These are phyloP conservation scores for Drosophila tani DNA, from an alignment of 1,140 invertebrate species.

Conservation along the genomic window DNA sequence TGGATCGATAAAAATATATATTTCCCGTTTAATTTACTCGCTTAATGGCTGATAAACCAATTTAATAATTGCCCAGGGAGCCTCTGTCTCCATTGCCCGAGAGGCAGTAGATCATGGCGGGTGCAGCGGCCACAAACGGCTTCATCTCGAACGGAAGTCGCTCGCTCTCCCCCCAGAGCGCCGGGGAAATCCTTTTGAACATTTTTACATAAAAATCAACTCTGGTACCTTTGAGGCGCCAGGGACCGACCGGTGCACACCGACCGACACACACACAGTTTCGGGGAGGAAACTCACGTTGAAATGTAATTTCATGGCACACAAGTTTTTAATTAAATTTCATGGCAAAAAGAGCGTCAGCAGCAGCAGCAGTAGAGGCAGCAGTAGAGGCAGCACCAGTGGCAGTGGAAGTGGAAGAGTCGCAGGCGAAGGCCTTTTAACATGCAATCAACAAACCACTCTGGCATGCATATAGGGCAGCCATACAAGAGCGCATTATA, in stretches of 20 bases:
- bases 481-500: constrained; percentile 58
- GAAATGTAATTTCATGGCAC: constrained; percentile 84
- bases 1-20: constrained; percentile 35
- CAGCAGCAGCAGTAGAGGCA: constrained; percentile 31
- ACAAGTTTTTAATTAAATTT: constrained; percentile 84
- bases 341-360: constrained; percentile 66
- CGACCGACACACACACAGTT: constrained; percentile 24
- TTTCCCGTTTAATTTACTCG: constrained; percentile 49
- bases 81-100: background rate
- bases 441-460: constrained; percentile 83
- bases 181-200: constrained; percentile 32
- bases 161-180: constrained; percentile 19
- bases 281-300: constrained; percentile 65
- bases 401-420: constrained; percentile 19
- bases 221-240: constrained; percentile 55
- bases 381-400: constrained; percentile 20
- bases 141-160: constrained; percentile 64
- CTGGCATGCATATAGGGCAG: constrained; percentile 77
- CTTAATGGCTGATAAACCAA: constrained; percentile 42
- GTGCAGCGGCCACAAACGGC: constrained; percentile 39
- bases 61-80: constrained; percentile 43
- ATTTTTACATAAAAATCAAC: constrained; percentile 69
- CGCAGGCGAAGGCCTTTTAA: constrained; percentile 68
- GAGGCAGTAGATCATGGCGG: constrained; percentile 24
- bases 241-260: background rate